Percentiles rank a stretch among this genome's conserved stretches.
Evolutionary conservation across 2,113 vertebrate species (phyloP).

Genomic region (Sigmodon hispidus): DNA sequence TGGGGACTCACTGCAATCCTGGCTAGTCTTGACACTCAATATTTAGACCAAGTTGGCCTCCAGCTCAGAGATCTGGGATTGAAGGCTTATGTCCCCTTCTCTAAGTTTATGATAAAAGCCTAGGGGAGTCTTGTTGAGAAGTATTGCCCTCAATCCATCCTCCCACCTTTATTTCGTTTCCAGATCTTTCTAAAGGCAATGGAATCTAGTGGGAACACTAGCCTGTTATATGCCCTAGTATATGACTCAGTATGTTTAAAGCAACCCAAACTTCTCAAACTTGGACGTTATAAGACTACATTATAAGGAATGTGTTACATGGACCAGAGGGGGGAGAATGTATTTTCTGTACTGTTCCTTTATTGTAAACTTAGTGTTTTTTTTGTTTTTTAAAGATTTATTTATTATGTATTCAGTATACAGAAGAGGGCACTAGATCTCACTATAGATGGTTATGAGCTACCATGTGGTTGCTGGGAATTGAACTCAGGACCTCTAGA

Average conservation of each 20-base stretch:
- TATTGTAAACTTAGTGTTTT: background rate
- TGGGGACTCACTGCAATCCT: background rate
- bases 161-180: background rate
- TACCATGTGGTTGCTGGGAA: too few species aligned
- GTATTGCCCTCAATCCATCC: background rate
- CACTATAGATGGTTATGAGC: too few species aligned
- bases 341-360: background rate
- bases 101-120: background rate
- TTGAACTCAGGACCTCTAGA: too few species aligned
- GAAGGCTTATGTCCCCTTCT: background rate
- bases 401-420: too few species aligned
- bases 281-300: background rate
- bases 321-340: background rate
- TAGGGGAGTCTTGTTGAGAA: background rate
- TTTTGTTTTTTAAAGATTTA: too few species aligned
- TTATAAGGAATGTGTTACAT: conserved; percentile 28
- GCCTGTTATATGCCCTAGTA: background rate
- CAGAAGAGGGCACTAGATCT: too few species aligned
- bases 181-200: conserved; percentile 2
- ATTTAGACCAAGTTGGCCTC: background rate
- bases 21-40: background rate
- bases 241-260: conserved; percentile 10
- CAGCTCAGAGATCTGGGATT: background rate
- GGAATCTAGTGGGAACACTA: background rate
- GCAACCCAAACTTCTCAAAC: background rate